phyloP scores from a whole-genome alignment of 2,797 vertebrate genomes.

The Cephalopachus bancanus region DNA sequence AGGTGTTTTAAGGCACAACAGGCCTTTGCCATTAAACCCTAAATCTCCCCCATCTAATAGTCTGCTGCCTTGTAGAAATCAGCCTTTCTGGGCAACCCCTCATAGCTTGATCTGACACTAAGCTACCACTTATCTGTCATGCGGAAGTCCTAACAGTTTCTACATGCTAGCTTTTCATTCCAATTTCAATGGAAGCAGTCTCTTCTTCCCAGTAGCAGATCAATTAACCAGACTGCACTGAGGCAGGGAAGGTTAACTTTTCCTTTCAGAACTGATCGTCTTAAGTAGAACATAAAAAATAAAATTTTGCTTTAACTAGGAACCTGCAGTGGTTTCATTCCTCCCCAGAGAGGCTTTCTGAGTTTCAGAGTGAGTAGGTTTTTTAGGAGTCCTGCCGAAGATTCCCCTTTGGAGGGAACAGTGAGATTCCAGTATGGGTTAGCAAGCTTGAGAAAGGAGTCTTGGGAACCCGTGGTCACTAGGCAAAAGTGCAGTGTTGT shows the following conservation, averaged over 20 bases:
- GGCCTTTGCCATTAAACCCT: not conserved
- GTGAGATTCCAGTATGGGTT: not conserved
- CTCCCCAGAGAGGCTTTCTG: not conserved
- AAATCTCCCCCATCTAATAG: not conserved
- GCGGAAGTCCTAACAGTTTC: not conserved
- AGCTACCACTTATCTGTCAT: not conserved
- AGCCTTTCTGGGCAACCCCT: not conserved
- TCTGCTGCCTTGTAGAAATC: not conserved
- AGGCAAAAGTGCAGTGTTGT: not conserved
- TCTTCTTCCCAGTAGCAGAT: constrained; percentile 8
- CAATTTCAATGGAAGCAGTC: not conserved
- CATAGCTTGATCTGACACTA: not conserved
- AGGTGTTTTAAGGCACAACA: not conserved
- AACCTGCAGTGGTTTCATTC: constrained; percentile 35
- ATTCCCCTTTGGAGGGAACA: not conserved
- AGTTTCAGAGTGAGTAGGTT: not conserved
- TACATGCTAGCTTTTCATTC: constrained; percentile 31
- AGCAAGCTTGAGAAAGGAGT: not conserved
- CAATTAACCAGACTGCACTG: constrained; percentile 29
- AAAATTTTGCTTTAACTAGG: constrained; percentile 46
- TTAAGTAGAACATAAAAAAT: constrained; percentile 52
- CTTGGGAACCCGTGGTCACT: not conserved
- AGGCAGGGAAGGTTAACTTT: constrained; percentile 33
- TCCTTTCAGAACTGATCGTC: not conserved
- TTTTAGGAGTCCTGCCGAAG: not conserved